Evolutionary conservation across 37 sponge, comb jelly and placozoan species (phyloP).

Genomic region (Aphrocallistes beatrix): DNA sequence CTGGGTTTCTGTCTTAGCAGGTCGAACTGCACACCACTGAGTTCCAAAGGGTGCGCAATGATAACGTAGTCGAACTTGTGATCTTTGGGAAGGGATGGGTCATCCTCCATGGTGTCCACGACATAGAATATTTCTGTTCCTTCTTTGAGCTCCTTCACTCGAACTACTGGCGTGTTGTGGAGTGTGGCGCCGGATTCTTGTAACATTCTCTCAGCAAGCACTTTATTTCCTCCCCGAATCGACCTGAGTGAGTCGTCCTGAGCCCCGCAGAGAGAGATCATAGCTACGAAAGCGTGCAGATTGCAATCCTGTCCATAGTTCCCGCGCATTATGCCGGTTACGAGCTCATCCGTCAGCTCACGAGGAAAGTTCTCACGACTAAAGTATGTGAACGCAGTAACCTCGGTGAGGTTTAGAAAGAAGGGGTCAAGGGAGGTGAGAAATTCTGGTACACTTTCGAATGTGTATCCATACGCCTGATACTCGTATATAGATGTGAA

Average conservation of each 20-base stretch:
- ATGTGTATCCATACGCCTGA: constrained; percentile 47
- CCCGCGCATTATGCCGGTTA: constrained; percentile 37
- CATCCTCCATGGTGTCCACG: background rate
- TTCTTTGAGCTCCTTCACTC: constrained; percentile 23
- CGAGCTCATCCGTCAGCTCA: constrained; percentile 37
- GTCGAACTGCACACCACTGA: constrained; percentile 36
- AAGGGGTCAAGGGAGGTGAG: constrained; percentile 30
- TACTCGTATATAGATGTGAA: constrained; percentile 50
- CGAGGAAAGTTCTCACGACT: background rate
- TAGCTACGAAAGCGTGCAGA: constrained; percentile 42
- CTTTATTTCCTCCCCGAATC: constrained; percentile 62
- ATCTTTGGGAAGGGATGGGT: background rate
- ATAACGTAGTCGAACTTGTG: constrained; percentile 57
- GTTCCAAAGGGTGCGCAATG: constrained; percentile 51
- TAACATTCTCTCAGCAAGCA: constrained; percentile 40
- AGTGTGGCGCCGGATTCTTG: constrained; percentile 41
- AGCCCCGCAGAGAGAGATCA: constrained; percentile 65
- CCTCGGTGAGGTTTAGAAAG: constrained; percentile 25
- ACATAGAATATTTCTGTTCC: background rate
- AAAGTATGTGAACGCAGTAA: constrained; percentile 37
- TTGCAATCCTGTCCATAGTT: constrained; percentile 60
- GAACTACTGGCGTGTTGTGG: constrained; percentile 31
- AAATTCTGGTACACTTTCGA: constrained; percentile 54
- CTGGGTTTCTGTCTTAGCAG: constrained; percentile 46
- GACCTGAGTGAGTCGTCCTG: constrained; percentile 53